Conservation (phyloP, 1,140 invertebrate genomes). For the Diplogasteroides magnus region DNA sequence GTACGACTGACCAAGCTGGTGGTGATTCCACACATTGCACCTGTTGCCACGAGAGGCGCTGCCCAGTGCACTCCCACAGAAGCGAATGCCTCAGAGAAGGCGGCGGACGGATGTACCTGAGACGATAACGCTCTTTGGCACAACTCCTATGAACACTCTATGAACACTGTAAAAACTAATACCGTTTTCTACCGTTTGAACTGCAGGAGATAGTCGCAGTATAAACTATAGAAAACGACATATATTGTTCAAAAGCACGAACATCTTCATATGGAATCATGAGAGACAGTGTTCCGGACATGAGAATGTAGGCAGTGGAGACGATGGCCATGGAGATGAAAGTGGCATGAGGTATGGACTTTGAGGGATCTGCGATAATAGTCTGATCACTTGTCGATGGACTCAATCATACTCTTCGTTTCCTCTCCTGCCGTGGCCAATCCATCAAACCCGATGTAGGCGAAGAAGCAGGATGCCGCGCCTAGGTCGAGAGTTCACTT, state of each 20-base stretch:
- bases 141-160: too few species aligned
- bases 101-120: slow-evolving; percentile 68
- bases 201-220: too few species aligned
- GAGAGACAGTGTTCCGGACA: slow-evolving; percentile 76
- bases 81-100: slow-evolving; percentile 76
- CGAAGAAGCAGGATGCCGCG: slow-evolving; percentile 83
- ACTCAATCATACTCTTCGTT: slow-evolving; percentile 23
- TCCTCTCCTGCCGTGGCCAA: slow-evolving; percentile 70
- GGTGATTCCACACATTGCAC: slow-evolving; percentile 82
- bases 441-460: slow-evolving; percentile 81
- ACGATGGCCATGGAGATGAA: slow-evolving; percentile 73
- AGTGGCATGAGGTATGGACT: slow-evolving; percentile 76
- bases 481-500: too few species aligned
- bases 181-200: too few species aligned
- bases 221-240: too few species aligned
- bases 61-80: slow-evolving; percentile 67
- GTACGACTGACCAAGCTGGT: slow-evolving; percentile 62
- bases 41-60: slow-evolving; percentile 77
- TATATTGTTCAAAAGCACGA: neutral
- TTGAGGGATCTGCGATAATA: slow-evolving; percentile 65
- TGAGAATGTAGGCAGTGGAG: slow-evolving; percentile 71
- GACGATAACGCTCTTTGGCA: too few species aligned
- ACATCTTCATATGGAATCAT: slow-evolving; percentile 67
- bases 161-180: too few species aligned
- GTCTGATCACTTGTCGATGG: too few species aligned